Base-by-base conservation (phyloP, 2,113 vertebrate genomes). In the Phaethornis superciliosus region DNA sequence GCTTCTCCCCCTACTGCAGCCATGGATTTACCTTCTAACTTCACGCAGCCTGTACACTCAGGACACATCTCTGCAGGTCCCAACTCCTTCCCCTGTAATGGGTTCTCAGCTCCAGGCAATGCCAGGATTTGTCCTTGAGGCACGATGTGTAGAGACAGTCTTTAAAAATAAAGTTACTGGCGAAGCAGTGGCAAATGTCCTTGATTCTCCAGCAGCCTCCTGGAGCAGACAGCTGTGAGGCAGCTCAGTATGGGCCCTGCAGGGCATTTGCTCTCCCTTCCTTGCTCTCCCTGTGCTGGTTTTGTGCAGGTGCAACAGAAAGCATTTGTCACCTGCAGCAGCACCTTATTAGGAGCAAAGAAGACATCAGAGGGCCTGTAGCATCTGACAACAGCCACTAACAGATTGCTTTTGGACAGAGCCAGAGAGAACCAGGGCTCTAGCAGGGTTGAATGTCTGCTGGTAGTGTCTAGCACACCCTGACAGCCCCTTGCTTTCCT, bases 141-240 rank as follows among this genome's bases (percentile, higher is more conserved):
- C 40, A 54, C 47, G 32, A 9, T 1, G 17, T 40, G 89, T 65
- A 89, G 42, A 37, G 12, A 22, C 9, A 23, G 12, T 7, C 70
- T 42, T 86, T 49, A 58, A 64, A 84, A 82, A 49, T 40, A 15
- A 68, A 40, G 17, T 21, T 44, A 58, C 1, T 4, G 23, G 26
- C 30, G 8, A 0, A 1, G 30, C 0, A 1, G 12, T 55, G 37
- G 37, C 56, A 77, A 56, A 55, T 10, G 58, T 15, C 49, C n/a
- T 67, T 2, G 0, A 6, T 42, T 46, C n/a, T 16, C 24, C 71
- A 90, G 22, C 63, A 84, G 71, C 60, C 24, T 81, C 68, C 21
- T 40, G 3, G 27, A 49, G 32, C 63, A 88, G 63, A 15, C 2
- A 19, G 62, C 12, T 15, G 27, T 0, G 0, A 70, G 30, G 32